These are phyloP conservation scores for Parnassius mnemosyne DNA, from an alignment of 2,888 invertebrate species.

Conservation along the genomic window DNA sequence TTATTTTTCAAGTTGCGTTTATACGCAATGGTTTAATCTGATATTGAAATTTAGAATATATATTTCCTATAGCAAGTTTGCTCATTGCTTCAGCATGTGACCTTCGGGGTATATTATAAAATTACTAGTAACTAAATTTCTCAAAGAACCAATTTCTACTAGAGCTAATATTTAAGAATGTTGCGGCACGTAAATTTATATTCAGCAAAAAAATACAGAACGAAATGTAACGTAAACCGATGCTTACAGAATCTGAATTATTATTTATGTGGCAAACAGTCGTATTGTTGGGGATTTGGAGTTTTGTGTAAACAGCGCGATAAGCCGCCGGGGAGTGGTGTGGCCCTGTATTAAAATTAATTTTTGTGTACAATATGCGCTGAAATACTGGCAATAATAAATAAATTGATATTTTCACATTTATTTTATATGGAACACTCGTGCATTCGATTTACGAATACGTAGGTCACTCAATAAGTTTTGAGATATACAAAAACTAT, in stretches of 20 bases:
- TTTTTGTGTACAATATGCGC: slow-evolving; percentile 33
- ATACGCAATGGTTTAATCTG: too few relatives aligned
- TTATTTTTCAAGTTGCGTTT: too few relatives aligned
- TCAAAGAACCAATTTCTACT: slow-evolving; percentile 17
- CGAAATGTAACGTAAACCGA: slow-evolving; percentile 38
- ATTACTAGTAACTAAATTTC: slow-evolving; percentile 1
- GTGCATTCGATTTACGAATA: too few relatives aligned
- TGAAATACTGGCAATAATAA: slow-evolving; percentile 15
- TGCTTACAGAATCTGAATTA: slow-evolving; percentile 35
- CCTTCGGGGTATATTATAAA: too few relatives aligned
- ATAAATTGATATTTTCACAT: slow-evolving; percentile 9
- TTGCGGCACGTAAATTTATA: slow-evolving; percentile 37
- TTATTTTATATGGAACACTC: background rate
- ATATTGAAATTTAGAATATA: too few relatives aligned
- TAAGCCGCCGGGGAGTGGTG: slow-evolving; percentile 49
- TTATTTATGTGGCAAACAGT: slow-evolving; percentile 60
- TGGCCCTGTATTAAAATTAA: slow-evolving; percentile 35
- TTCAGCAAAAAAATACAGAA: slow-evolving; percentile 8
- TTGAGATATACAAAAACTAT: too few relatives aligned
- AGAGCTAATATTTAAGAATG: slow-evolving; percentile 32
- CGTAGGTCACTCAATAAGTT: too few relatives aligned
- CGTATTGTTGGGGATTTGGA: slow-evolving; percentile 50
- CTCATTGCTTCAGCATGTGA: too few relatives aligned
- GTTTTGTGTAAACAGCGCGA: slow-evolving; percentile 51
- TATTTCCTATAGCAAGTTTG: too few relatives aligned